Evolutionary conservation across 2,113 vertebrate species (phyloP).

Genomic region (Malurus cyaneus): DNA sequence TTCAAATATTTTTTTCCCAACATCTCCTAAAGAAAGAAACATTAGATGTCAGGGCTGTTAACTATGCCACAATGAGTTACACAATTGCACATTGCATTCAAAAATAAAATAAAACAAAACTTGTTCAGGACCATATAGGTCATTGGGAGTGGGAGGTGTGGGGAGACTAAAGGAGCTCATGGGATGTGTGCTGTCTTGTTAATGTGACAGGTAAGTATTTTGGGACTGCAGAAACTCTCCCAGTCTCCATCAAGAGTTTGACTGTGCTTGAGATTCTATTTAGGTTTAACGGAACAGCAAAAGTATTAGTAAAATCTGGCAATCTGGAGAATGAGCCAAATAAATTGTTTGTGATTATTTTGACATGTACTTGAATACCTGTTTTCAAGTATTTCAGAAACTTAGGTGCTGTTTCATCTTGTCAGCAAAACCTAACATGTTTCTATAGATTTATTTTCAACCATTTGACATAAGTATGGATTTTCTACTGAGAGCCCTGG

Average conservation of each 20-base stretch:
- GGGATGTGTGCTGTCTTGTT: not conserved
- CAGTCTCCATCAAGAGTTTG: not conserved
- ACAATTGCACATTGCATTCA: not conserved
- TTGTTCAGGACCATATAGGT: not conserved
- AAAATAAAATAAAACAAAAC: not conserved
- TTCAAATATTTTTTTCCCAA: not conserved
- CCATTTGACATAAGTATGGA: not conserved
- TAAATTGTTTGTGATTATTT: not conserved
- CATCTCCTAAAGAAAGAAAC: not conserved
- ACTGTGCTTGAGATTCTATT: not conserved
- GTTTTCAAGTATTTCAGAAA: not conserved
- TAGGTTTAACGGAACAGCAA: not conserved
- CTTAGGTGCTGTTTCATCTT: not conserved
- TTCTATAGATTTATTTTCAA: not conserved
- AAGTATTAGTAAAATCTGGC: not conserved
- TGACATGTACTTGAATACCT: not conserved
- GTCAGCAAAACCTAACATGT: not conserved
- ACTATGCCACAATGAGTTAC: not conserved
- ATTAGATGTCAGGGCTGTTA: not conserved
- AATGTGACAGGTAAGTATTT: not conserved
- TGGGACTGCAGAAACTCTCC: not conserved
- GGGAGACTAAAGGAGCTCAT: not conserved
- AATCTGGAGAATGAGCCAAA: not conserved
- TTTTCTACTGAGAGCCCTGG: not conserved
- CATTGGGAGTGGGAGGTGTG: not conserved